These are phyloP conservation scores for Drosophila serrata DNA, from an alignment of 1,140 invertebrate genomes.

Conservation along the genomic window DNA sequence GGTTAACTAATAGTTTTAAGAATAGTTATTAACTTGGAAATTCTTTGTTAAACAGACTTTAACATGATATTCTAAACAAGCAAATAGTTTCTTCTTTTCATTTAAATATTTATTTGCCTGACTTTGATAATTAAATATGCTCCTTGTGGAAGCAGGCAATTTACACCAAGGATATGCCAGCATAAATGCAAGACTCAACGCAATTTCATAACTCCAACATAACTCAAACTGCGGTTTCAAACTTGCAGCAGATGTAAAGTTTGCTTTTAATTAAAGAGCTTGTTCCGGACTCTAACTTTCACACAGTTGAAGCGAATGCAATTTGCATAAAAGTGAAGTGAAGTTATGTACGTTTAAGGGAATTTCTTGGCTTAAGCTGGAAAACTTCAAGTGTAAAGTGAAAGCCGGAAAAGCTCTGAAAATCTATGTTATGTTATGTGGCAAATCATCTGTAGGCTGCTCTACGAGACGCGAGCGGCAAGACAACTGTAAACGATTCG, in stretches of 20 bases:
- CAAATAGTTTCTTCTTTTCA: too few relatives aligned
- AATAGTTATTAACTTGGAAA: background rate
- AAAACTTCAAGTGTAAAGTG: background rate
- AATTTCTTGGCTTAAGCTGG: background rate
- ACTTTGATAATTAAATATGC: background rate
- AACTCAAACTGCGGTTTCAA: slow-evolving; percentile 44
- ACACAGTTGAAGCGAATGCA: background rate
- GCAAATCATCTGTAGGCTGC: slow-evolving; percentile 43
- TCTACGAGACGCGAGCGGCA: slow-evolving; percentile 59
- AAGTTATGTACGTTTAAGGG: background rate
- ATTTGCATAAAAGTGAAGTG: slow-evolving; percentile 8
- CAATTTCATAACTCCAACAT: slow-evolving; percentile 33
- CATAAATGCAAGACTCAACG: slow-evolving; percentile 15
- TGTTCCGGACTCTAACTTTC: slow-evolving; percentile 9
- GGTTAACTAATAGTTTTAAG: background rate
- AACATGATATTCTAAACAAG: background rate
- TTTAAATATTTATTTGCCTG: too few relatives aligned
- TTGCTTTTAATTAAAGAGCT: slow-evolving; percentile 22
- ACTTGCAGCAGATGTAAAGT: slow-evolving; percentile 47
- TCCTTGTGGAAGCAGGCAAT: background rate
- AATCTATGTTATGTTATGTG: slow-evolving; percentile 40
- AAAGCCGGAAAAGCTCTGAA: background rate
- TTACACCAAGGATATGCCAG: slow-evolving; percentile 23
- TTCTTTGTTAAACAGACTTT: background rate
- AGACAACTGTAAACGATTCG: slow-evolving; percentile 81